Percentiles rank a stretch among this genome's conserved stretches.
phyloP scores from a whole-genome alignment of 2,113 vertebrate genomes.

The Stomatorhinus ivindoensis region DNA sequence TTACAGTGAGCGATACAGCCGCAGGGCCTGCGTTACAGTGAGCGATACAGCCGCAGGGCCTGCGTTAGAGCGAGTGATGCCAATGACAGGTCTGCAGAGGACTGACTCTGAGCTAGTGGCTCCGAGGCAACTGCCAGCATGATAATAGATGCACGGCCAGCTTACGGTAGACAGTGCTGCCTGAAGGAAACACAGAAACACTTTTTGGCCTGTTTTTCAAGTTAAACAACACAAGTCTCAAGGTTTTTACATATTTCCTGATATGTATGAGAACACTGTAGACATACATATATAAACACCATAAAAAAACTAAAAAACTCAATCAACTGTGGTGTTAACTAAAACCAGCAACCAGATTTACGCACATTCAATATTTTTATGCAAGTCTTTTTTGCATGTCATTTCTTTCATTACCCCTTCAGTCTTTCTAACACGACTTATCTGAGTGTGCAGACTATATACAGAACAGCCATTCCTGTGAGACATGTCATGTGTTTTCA shows the following conservation, averaged over 20 bases:
- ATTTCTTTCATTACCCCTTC: neutral
- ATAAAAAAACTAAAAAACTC: no score
- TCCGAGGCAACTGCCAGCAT: conserved; percentile 43
- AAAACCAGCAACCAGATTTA: neutral
- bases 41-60: conserved; percentile 2
- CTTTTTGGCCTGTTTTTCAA: no score
- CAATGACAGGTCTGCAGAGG: conserved; percentile 30
- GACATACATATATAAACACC: neutral
- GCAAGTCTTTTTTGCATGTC: neutral
- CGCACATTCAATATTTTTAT: neutral
- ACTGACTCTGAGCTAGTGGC: conserved; percentile 36
- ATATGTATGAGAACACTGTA: neutral
- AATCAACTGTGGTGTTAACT: neutral
- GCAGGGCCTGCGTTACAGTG: neutral
- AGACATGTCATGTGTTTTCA: neutral
- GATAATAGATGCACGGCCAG: conserved; percentile 37
- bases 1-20: neutral
- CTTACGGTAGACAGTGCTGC: conserved; percentile 29
- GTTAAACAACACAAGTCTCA: neutral
- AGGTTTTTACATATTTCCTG: neutral
- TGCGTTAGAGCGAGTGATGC: conserved; percentile 18
- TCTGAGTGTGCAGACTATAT: neutral
- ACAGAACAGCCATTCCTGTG: neutral
- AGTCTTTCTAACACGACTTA: neutral
- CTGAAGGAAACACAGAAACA: conserved; percentile 28